Evolutionary conservation across 1,140 invertebrate genomes (phyloP), one percentile per base, ranked within the genome.

Genomic region (Neodiprion lecontei): DNA sequence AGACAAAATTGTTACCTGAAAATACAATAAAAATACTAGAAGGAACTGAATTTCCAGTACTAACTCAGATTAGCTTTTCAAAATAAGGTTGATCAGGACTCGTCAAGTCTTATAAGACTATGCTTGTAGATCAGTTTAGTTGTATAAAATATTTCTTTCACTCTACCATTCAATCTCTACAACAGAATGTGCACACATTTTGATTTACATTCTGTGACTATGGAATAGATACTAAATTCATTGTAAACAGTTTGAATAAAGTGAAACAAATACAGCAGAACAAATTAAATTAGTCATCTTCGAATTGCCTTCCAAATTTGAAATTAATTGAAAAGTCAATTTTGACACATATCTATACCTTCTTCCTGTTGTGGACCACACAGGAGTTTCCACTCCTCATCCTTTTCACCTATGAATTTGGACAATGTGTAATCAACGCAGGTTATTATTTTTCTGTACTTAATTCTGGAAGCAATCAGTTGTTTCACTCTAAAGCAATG

Each of bases 1-100:
- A 83, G 71, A 89, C 88, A 79, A 67, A 79, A 77, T 77, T 80
- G 9, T 69, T 67, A 40, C 73, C 78, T 83, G 48, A 74, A 74
- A 53, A 28, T 74, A 72, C 68, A 28, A 61, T 9, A 75, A 5
- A n/a, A 72, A 72, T 74, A 73, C 1, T 40, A 40, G 28, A 40
- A 40, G 28, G 28, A 40, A 40, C 28, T 40, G 28, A 40, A 40
- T 40, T 40, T 5, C 28, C 28, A 40, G 28, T 40, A 40, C 28
- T 40, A 40, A 40, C 28, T 40, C 28, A 5, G 28, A 40, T 2
- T 40, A 40, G 28, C 2, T 40, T 40, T 40, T 2, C 28, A 40
- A 40, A 40, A 40, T 40, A 40, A 40, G 28, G 28, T 40, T 40
- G 28, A 40, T 40, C 5, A 40, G 28, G 5, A 40, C 28, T 40